These are phyloP conservation scores for Pseudorectes ferrugineus DNA, from an alignment of 2,113 vertebrate genomes.

Conservation along the genomic window DNA sequence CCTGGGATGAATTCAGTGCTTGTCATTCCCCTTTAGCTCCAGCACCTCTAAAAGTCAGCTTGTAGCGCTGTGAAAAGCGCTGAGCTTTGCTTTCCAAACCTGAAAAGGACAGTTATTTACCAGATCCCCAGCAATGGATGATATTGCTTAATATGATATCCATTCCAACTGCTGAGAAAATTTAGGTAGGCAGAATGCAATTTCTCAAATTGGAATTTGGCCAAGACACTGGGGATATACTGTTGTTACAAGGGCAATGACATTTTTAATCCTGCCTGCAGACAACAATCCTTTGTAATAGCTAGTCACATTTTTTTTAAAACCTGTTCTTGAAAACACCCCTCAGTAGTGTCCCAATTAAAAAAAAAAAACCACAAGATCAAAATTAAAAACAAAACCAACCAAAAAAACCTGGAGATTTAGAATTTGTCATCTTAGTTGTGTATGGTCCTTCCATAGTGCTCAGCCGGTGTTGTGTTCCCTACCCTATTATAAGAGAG, in stretches of 20 bases:
- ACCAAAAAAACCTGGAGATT: not conserved
- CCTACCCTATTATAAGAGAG: not conserved
- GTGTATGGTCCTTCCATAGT: not conserved
- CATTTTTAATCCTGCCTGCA: slow-evolving; percentile 23
- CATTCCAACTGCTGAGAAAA: slow-evolving; percentile 18
- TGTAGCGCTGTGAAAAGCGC: not conserved
- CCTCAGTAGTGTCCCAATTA: not conserved
- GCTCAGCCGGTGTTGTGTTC: not conserved
- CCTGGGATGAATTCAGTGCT: not conserved
- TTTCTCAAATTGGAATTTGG: slow-evolving; percentile 21
- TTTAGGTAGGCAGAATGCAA: slow-evolving; percentile 15
- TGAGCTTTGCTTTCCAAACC: not conserved
- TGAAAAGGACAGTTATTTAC: not conserved
- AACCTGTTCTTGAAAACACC: not conserved
- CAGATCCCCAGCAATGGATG: not conserved
- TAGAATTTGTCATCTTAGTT: not conserved
- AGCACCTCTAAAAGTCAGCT: not conserved
- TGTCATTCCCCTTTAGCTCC: not conserved
- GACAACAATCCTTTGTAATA: not conserved
- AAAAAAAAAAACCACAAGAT: not conserved
- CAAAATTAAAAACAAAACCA: not conserved
- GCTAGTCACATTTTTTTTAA: not conserved
- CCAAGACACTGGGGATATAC: not conserved
- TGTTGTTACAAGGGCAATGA: not conserved
- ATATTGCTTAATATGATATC: not conserved